Conservation (phyloP, 2,888 invertebrate species). For the Brachyopa scutellaris region DNA sequence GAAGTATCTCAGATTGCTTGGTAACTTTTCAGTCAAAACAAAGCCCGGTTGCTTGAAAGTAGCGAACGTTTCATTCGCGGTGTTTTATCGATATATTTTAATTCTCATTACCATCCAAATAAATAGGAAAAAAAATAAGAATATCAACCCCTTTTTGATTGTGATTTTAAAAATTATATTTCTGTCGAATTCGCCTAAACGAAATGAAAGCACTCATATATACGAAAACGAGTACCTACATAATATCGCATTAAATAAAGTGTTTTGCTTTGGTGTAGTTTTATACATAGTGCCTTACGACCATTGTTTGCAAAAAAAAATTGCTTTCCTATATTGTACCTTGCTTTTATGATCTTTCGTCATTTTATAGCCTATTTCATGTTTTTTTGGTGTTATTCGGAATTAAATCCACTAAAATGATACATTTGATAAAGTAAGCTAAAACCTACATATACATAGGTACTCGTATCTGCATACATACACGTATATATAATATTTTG, state of each 20-base stretch:
- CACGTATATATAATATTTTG: too few relatives aligned
- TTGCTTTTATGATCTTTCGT: constrained; percentile 29
- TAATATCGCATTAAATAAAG: too few relatives aligned
- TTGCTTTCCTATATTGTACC: constrained; percentile 2
- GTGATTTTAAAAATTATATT: constrained; percentile 15
- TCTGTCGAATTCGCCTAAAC: constrained; percentile 1
- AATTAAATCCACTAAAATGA: constrained; percentile 16
- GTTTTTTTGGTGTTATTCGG: neutral
- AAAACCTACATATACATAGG: neutral
- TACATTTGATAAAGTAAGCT: constrained; percentile 5
- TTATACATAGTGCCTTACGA: constrained; percentile 21
- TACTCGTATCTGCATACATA: too few relatives aligned
- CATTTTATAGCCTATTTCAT: constrained; percentile 3
- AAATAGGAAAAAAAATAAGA: constrained; percentile 11
- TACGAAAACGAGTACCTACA: too few relatives aligned
- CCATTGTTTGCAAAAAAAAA: constrained; percentile 34
- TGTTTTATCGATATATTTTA: constrained; percentile 61
- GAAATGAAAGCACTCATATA: neutral
- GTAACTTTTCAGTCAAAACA: constrained; percentile 72
- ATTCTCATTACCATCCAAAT: constrained; percentile 21
- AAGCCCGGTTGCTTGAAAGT: constrained; percentile 61
- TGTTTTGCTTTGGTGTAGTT: neutral
- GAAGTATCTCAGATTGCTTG: constrained; percentile 60
- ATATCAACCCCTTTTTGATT: constrained; percentile 17
- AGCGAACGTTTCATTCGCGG: constrained; percentile 22